Evolutionary conservation across 2,888 invertebrate genomes (phyloP).

Genomic region (Chymomyza amoena): DNA sequence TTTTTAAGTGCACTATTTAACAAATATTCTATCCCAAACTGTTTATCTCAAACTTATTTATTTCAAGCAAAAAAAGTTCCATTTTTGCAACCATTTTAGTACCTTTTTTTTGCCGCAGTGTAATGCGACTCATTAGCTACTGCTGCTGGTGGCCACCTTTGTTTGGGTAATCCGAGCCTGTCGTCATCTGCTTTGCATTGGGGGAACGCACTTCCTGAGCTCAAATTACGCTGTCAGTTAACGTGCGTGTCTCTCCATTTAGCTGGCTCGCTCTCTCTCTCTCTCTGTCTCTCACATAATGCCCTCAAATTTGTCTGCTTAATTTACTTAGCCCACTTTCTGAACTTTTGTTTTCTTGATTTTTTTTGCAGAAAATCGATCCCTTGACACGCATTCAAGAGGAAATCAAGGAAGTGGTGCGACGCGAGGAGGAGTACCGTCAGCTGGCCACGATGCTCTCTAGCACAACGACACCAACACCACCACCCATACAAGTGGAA

Average conservation of each 20-base stretch:
- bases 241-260: conserved; percentile 9
- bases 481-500: conserved; percentile 29
- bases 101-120: background rate
- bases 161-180: conserved; percentile 35
- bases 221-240: background rate
- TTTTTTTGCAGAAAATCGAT: conserved; percentile 81
- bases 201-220: conserved; percentile 28
- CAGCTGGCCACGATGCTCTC: conserved; percentile 77
- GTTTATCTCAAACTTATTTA: too few species aligned
- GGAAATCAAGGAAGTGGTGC: conserved; percentile 92
- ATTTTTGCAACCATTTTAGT: too few species aligned
- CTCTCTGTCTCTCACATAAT: background rate
- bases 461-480: conserved; percentile 9
- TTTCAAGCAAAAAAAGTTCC: too few species aligned
- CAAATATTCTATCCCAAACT: too few species aligned
- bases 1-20: too few species aligned
- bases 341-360: background rate
- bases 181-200: background rate
- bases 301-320: background rate
- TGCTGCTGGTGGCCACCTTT: conserved; percentile 15
- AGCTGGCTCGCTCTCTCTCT: background rate
- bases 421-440: conserved; percentile 89
- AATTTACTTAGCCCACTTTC: background rate
- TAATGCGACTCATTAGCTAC: conserved; percentile 5
- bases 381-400: conserved; percentile 90